Base-by-base conservation (phyloP, 2,113 vertebrate species). In the Strix aluco region DNA sequence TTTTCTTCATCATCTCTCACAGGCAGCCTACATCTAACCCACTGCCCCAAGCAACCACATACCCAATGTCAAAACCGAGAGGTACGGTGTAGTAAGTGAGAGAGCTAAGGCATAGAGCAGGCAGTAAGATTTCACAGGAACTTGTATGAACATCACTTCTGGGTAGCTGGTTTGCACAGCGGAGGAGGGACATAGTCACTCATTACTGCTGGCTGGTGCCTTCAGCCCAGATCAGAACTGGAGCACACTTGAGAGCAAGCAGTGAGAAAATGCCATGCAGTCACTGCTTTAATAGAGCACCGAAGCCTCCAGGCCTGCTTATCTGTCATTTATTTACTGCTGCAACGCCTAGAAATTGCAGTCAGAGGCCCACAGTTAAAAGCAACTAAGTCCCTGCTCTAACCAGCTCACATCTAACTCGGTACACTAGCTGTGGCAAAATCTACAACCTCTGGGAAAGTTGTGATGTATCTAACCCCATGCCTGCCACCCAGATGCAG, bases 211-310 rank as follows among this genome's bases (percentile, higher is more conserved):
- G n/a, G n/a, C 21, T 67, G 52, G 9, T 4, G 8, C 15, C 36
- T 55, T 83, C 44, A n/a, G 32, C 25, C 13, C 40, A 71, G 9
- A 44, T 22, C 32, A 44, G 21, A 62, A 61, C 14, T 9, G 34
- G n/a, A 78, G 15, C 9, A n/a, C 44, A 15, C 38, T 74, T 58
- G 15, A 86, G 32, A 75, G 85, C 29, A 79, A 81, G 27, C 1
- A 63, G 77, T 20, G 34, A 20, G 49, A 57, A 81, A 89, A 72
- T 2, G 30, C 18, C 52, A n/a, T 4, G n/a, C 6, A 47, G 54
- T 51, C 0, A 0, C 40, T 66, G 52, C 61, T 71, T 86, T 40
- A 70, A 47, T 0, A 25, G 2, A 52, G 30, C 22, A 9, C 8
- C 2, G 5, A 78, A 91, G 52, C 15, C 61, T 81, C 25, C 54